phyloP scores from a whole-genome alignment of 2,113 vertebrate genomes.

The Notothenia rossii region DNA sequence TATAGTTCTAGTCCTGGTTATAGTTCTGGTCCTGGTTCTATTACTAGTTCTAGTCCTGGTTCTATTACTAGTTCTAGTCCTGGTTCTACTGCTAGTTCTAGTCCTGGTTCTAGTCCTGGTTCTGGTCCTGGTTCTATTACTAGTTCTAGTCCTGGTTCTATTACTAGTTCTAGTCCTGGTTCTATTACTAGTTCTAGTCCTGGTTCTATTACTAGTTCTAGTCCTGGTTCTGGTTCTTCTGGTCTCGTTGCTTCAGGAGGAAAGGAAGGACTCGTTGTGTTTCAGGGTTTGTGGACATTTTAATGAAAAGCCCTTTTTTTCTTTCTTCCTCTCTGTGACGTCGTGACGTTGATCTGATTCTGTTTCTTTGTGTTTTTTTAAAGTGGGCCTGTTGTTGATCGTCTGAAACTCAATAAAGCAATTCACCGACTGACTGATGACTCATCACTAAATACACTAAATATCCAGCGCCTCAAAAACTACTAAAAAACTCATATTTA shows the following conservation, averaged over 20 bases:
- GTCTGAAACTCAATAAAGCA: conserved; percentile 84
- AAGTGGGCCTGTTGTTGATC: conserved; percentile 81
- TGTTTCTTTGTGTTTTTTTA: conserved; percentile 67
- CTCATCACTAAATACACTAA: neutral
- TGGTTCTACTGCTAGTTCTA: neutral
- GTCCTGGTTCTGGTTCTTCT: conserved; percentile 28
- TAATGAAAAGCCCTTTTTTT: conserved; percentile 59
- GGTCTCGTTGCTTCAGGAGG: conserved; percentile 60
- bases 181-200: no score
- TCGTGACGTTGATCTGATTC: conserved; percentile 72
- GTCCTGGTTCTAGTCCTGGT: conserved; percentile 32
- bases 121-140: neutral
- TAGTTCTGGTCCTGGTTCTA: conserved; percentile 21
- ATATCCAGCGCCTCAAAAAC: no score
- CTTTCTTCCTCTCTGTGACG: conserved; percentile 67
- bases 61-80: conserved; percentile 35
- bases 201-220: no score
- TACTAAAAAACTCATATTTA: no score
- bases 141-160: no score
- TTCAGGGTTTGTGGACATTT: conserved; percentile 71
- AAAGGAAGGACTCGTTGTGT: conserved; percentile 72
- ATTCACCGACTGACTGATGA: conserved; percentile 65
- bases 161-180: no score
- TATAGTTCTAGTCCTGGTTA: conserved; percentile 11
- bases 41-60: conserved; percentile 47